Evolutionary conservation across 2,113 vertebrate species (phyloP).

Genomic region (Lontra canadensis): DNA sequence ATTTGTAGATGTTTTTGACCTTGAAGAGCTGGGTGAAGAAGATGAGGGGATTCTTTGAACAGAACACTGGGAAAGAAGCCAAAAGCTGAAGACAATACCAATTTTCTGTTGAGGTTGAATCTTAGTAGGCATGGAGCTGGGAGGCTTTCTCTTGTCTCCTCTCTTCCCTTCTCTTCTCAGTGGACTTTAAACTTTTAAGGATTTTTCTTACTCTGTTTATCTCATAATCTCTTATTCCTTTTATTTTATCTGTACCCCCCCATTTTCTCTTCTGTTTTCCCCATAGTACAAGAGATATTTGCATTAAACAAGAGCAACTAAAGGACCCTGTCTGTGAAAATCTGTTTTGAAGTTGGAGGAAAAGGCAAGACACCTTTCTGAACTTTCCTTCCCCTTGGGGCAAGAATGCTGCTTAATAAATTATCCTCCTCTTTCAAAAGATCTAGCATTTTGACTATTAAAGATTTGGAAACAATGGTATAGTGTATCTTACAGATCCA

Average conservation of each 20-base stretch:
- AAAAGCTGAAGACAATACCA: background rate
- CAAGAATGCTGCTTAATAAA: constrained; percentile 25
- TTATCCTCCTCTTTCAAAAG: background rate
- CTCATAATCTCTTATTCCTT: background rate
- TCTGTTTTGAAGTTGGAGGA: constrained; percentile 30
- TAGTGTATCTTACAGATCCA: background rate
- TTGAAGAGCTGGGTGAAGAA: background rate
- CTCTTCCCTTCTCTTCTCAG: background rate
- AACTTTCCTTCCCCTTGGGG: background rate
- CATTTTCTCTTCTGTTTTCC: background rate
- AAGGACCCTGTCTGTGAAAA: background rate
- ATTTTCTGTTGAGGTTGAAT: background rate
- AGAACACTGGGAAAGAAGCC: background rate
- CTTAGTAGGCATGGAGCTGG: background rate
- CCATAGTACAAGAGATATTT: background rate
- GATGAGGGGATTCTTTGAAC: background rate
- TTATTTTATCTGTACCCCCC: background rate
- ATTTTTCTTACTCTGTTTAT: background rate
- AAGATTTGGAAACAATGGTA: background rate
- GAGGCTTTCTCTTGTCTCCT: background rate
- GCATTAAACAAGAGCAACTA: background rate
- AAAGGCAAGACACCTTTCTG: constrained; percentile 27
- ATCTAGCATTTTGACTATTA: background rate
- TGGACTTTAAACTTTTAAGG: background rate
- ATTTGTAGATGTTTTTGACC: background rate